phyloP scores from a whole-genome alignment of 2,888 invertebrate genomes.

The Scelioninae gen. 2 region DNA sequence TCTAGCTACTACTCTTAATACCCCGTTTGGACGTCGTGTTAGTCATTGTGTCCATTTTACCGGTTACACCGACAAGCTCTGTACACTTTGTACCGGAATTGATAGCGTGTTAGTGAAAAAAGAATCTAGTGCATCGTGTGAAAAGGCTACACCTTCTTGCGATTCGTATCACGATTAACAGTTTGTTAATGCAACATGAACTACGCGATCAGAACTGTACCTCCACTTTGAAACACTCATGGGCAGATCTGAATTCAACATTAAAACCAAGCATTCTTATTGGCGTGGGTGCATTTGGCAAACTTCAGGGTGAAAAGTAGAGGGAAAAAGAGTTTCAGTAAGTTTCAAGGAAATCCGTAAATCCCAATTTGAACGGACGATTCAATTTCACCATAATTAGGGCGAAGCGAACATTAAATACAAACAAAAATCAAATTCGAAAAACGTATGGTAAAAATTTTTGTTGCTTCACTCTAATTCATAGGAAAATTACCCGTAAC shows the following conservation, averaged over 20 bases:
- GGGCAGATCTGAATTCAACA: conserved; percentile 38
- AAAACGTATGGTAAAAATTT: too few species aligned
- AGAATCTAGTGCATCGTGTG: conserved; percentile 25
- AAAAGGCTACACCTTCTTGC: conserved; percentile 11
- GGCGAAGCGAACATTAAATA: too few species aligned
- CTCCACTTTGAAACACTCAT: conserved; percentile 34
- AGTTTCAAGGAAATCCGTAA: too few species aligned
- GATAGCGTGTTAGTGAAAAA: conserved; percentile 37
- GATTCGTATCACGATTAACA: conserved; percentile 30
- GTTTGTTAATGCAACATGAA: conserved; percentile 35
- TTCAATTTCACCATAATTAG: too few species aligned
- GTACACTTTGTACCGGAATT: conserved; percentile 20
- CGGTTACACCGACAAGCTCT: conserved; percentile 21
- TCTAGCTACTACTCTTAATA: conserved; percentile 21
- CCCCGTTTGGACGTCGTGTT: conserved; percentile 6
- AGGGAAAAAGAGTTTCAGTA: too few species aligned
- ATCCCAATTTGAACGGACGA: too few species aligned
- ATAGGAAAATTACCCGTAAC: too few species aligned
- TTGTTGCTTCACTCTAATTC: too few species aligned
- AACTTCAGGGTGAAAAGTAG: conserved; percentile 23
- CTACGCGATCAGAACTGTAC: conserved; percentile 32
- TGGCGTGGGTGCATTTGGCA: conserved; percentile 26
- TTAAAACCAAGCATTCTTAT: conserved; percentile 24
- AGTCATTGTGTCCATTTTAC: conserved; percentile 35
- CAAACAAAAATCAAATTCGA: too few species aligned